These are phyloP conservation scores for Ciconia boyciana DNA, from an alignment of 2,113 vertebrate species.

Conservation along the genomic window DNA sequence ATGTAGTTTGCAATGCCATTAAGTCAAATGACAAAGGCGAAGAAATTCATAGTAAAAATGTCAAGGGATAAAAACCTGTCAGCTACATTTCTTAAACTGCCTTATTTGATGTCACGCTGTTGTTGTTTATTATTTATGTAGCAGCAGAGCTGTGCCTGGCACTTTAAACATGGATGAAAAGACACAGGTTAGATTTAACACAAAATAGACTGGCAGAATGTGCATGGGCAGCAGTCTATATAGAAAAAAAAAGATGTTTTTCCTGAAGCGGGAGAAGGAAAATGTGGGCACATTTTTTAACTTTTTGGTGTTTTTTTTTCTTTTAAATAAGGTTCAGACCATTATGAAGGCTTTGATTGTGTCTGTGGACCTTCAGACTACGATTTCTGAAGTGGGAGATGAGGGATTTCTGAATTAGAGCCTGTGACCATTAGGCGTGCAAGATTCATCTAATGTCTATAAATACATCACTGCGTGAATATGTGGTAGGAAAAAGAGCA, in stretches of 20 bases:
- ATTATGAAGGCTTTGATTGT: neutral
- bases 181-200: neutral
- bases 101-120: neutral
- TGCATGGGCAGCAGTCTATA: neutral
- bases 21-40: neutral
- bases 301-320: neutral
- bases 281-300: rapidly evolving
- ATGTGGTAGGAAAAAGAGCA: neutral
- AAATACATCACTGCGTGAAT: neutral
- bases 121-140: neutral
- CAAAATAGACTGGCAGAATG: neutral
- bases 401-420: neutral
- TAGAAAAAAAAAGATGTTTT: neutral
- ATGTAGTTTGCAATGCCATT: neutral
- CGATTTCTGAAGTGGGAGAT: neutral
- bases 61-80: neutral
- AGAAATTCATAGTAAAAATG: neutral
- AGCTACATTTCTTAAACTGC: neutral
- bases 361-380: neutral
- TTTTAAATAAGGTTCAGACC: neutral
- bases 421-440: neutral
- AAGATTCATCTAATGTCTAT: neutral
- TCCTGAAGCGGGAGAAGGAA: neutral
- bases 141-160: neutral
- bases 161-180: neutral